Base-by-base conservation (phyloP, 2,797 vertebrate species). In the Anguilla anguilla region DNA sequence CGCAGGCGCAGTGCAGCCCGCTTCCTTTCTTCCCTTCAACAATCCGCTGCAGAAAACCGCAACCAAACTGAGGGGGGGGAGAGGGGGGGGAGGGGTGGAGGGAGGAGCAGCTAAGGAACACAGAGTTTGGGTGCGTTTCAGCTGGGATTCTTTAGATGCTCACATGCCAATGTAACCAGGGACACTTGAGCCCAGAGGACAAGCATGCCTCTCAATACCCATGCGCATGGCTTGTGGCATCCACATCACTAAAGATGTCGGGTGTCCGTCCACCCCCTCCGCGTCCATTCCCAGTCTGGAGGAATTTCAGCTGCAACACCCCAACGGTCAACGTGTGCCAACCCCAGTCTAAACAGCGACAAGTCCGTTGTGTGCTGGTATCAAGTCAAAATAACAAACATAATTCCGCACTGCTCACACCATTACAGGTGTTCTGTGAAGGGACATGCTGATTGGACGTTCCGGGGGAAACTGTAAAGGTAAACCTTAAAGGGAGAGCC, bases 231-330 rank as follows among this genome's bases (percentile, higher is more conserved):
- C 28, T 86, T 79, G 19, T 25, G 88, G 69, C n/a, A 6, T 79
- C 53, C 83, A 72, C 9, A 2, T 86, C 55, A 69, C 81, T 81
- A 49, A 87, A 67, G 69, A 86, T 84, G 64, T 6, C n/a, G 64
- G 25, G 64, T 7, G 64, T 67, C 64, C 4, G 59, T 25, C 15
- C 17, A 5, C 17, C 22, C 3, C 59, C 59, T 15, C 22, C 59
- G 5, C 17, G 2, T 28, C 64, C 2, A n/a, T n/a, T 88, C 88
- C 64, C 84, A 89, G 90, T 91, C 89, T 94, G 91, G 92, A 92
- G 87, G 72, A 88, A 91, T 92, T 94, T 93, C 94, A 94, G 93
- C 84, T 87, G 91, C 93, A 94, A 94, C 94, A 95, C 94, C 94
- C 94, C 92, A 91, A 92, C 91, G 91, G 93, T 95, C 92, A 92